These are phyloP conservation scores for Lymantria monacha DNA, from an alignment of 2,888 invertebrate genomes.

Conservation along the genomic window DNA sequence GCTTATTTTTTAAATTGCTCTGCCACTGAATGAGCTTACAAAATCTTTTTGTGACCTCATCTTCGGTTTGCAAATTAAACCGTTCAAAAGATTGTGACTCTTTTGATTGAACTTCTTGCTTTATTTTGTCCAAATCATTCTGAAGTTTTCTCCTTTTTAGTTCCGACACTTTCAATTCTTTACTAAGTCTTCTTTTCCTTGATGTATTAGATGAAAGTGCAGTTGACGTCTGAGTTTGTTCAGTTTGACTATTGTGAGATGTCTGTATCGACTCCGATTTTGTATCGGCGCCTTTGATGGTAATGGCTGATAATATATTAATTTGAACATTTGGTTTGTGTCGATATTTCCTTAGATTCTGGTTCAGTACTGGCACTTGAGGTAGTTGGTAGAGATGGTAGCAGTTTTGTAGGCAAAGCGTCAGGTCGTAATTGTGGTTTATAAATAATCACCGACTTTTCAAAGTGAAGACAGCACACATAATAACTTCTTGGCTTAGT, in stretches of 20 bases:
- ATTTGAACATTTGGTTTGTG: conserved; percentile 8
- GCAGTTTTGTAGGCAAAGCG: conserved; percentile 17
- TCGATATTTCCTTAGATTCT: conserved; percentile 7
- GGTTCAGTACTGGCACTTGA: conserved; percentile 4
- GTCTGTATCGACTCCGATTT: conserved; percentile 5
- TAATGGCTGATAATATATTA: conserved; percentile 3
- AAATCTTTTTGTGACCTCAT: conserved; percentile 19
- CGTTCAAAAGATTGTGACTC: background rate
- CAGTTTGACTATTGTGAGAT: conserved; percentile 2
- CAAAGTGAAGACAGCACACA: conserved; percentile 20
- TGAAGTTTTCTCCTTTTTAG: conserved; percentile 12
- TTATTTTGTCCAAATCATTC: conserved; percentile 1
- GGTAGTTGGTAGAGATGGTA: conserved; percentile 12
- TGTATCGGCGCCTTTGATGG: background rate
- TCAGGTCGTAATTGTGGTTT: conserved; percentile 15
- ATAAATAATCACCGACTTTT: conserved; percentile 12
- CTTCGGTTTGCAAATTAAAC: conserved; percentile 8
- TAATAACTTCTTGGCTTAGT: conserved; percentile 7
- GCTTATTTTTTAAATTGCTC: conserved; percentile 24
- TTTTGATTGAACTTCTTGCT: conserved; percentile 1
- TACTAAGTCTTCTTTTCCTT: conserved; percentile 13
- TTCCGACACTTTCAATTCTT: conserved; percentile 9
- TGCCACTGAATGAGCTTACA: conserved; percentile 27
- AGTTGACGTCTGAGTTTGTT: conserved; percentile 12
- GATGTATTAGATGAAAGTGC: conserved; percentile 13